phyloP scores from a whole-genome alignment of 2,797 vertebrate genomes.

The Monodelphis domestica region DNA sequence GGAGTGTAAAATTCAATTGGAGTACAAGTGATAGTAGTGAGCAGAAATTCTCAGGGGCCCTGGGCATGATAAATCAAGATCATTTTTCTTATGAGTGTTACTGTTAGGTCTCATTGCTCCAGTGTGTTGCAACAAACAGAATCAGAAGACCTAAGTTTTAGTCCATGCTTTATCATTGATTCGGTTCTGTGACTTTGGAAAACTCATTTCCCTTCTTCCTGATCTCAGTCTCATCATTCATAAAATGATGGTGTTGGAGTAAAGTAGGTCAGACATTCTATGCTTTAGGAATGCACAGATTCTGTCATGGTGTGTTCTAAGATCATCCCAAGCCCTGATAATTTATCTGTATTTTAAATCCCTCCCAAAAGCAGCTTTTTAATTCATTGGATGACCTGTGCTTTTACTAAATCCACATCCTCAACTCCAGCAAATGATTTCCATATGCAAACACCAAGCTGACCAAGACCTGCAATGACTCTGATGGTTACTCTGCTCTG shows the following conservation, averaged over 20 bases:
- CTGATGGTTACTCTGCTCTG: background rate
- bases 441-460: background rate
- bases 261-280: background rate
- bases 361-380: background rate
- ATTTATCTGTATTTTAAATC: background rate
- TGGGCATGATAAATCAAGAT: background rate
- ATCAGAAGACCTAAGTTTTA: background rate
- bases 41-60: background rate
- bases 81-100: background rate
- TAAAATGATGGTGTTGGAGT: too few species aligned
- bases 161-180: background rate
- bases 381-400: background rate
- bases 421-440: background rate
- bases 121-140: background rate
- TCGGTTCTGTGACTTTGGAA: too few species aligned
- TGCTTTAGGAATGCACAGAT: background rate
- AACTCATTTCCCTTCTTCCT: background rate
- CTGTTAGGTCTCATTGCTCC: background rate
- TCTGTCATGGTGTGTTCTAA: background rate
- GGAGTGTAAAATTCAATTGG: background rate
- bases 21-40: background rate
- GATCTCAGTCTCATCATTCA: background rate
- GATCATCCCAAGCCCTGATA: background rate
- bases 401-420: background rate
- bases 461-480: background rate